Conservation (phyloP, 2,113 vertebrate genomes). For the Sakesphorus luctuosus region DNA sequence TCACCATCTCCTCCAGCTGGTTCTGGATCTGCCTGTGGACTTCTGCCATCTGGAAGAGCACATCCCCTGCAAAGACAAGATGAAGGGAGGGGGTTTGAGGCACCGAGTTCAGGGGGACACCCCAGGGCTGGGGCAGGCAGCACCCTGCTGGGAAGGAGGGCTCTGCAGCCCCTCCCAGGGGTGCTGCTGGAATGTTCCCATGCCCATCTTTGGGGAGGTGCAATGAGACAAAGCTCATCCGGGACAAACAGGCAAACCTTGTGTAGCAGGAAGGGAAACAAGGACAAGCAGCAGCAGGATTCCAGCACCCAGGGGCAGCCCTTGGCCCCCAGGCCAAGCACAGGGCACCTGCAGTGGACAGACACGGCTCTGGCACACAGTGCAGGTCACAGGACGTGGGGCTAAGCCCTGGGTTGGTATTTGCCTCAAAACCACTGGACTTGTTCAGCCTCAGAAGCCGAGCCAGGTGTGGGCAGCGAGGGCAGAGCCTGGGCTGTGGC, state of each 20-base stretch:
- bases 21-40: slow-evolving; percentile 98
- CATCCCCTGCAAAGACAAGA: slow-evolving; percentile 84
- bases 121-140: rapidly evolving
- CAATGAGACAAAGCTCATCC: background rate
- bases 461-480: background rate
- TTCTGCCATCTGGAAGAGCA: slow-evolving; percentile 99
- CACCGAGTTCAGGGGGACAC: background rate
- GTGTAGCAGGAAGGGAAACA: slow-evolving; percentile 64
- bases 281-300: background rate
- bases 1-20: slow-evolving; percentile 97
- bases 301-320: background rate
- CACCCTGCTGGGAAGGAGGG: background rate
- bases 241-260: slow-evolving; percentile 73
- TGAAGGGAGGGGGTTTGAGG: background rate
- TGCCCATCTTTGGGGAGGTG: background rate
- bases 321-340: background rate
- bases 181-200: background rate
- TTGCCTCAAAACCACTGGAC: background rate
- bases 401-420: background rate
- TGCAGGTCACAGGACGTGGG: rapidly evolving
- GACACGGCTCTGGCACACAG: background rate
- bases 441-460: rapidly evolving
- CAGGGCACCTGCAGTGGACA: background rate
- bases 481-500: background rate
- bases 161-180: background rate